Evolutionary conservation across 1,140 invertebrate species (phyloP), one percentile per base, ranked within the genome.

Genomic region (Pantala flavescens): DNA sequence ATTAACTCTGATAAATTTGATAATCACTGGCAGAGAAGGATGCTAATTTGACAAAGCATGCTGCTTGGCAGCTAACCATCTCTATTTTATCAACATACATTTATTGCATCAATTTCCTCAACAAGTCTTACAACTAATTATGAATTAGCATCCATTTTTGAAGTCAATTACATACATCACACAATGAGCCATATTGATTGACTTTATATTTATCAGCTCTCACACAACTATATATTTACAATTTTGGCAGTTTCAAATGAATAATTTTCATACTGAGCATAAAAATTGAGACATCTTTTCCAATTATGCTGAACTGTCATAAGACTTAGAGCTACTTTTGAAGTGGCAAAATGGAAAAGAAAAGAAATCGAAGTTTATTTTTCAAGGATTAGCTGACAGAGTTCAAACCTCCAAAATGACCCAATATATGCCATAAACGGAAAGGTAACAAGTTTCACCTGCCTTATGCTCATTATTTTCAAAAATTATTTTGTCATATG

Each of bases 11-110:
- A 21, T 63, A 21, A 19, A 63, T 63, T 63, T 63, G 49, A 63
- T 21, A 63, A 19, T 63, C n/a, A 16, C 49, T 63, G 49, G 49
- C 49, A 63, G 28, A 36, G 28, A 36, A 36, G 28, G 28, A 36
- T 36, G 28, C 28, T 36, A 36, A 63, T 63, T 19, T 63, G 49
- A 63, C n/a, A 21, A 63, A 63, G 49, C 49, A 63, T 63, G 49
- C 49, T 63, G 49, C 49, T 63, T 63, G 49, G 49, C 49, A 63
- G 49, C 49, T 63, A 63, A 63, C 49, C 49, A 63, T 19, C 49
- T 63, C 49, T 63, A 63, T 63, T 63, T 63, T 5, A 63, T 19
- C n/a, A 14, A 63, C 16, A 63, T 21, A 63, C 49, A 63, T 19
- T 63, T 63, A 63, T 63, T 63, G 49, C 49, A 63, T 63, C 49